Conservation (phyloP, 2,888 invertebrate genomes). For the Nymphalis polychloros region DNA sequence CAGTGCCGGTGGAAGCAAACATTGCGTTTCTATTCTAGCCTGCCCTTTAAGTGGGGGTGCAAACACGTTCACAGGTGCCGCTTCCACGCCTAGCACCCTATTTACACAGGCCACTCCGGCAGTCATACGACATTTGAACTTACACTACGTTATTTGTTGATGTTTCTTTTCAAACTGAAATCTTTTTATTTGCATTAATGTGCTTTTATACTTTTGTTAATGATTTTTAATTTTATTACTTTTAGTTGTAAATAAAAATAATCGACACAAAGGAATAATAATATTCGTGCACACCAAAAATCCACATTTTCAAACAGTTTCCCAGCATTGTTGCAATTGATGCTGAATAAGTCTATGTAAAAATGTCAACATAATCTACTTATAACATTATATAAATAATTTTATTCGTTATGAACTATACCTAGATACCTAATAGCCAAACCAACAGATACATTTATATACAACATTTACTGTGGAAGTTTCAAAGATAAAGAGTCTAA, state of each 20-base stretch:
- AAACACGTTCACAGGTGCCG: slow-evolving; percentile 75
- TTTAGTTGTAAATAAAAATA: not conserved
- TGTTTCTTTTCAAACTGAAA: slow-evolving; percentile 1
- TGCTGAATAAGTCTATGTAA: too few species aligned
- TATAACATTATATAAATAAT: too few species aligned
- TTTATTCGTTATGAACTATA: too few species aligned
- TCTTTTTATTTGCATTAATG: not conserved
- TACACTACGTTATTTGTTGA: slow-evolving; percentile 32
- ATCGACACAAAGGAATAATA: not conserved
- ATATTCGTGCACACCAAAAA: not conserved
- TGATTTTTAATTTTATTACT: not conserved
- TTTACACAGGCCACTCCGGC: slow-evolving; percentile 64
- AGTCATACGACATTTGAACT: slow-evolving; percentile 60
- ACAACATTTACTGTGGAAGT: too few species aligned
- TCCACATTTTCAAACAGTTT: too few species aligned
- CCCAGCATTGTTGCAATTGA: too few species aligned
- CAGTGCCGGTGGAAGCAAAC: slow-evolving; percentile 61
- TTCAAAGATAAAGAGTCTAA: not conserved
- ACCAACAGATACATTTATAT: too few species aligned
- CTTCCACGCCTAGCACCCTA: slow-evolving; percentile 56
- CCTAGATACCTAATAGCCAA: too few species aligned
- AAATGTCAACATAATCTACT: too few species aligned
- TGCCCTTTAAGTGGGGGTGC: slow-evolving; percentile 71
- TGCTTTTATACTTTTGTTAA: not conserved
- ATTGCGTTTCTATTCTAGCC: slow-evolving; percentile 70